Evolutionary conservation across 2,113 vertebrate genomes (phyloP).

Genomic region (Calypte anna): DNA sequence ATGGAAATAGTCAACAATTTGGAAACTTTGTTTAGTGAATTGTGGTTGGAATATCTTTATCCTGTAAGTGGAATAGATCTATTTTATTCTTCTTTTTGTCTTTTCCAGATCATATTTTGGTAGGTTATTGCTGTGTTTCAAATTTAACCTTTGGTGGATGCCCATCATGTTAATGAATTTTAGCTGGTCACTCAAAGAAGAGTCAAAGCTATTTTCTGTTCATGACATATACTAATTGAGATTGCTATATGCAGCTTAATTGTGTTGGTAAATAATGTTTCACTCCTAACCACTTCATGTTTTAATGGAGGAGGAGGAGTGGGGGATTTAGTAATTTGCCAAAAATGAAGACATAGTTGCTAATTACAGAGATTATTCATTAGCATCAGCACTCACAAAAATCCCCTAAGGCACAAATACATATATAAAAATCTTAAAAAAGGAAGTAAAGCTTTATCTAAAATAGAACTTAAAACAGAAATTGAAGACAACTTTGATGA

Average conservation of each 20-base stretch:
- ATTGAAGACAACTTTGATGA: not conserved
- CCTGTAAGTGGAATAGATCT: not conserved
- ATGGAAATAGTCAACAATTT: not conserved
- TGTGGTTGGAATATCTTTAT: not conserved
- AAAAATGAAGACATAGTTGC: slow-evolving; percentile 32
- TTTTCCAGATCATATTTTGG: not conserved
- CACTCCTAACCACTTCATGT: not conserved
- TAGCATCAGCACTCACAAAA: not conserved
- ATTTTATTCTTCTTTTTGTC: not conserved
- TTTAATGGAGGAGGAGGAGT: slow-evolving; percentile 3
- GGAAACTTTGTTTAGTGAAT: not conserved
- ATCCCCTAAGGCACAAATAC: not conserved
- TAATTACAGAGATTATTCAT: slow-evolving; percentile 32
- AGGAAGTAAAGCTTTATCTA: slow-evolving; percentile 22
- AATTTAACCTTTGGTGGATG: not conserved
- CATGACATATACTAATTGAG: not conserved
- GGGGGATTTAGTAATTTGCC: slow-evolving; percentile 33
- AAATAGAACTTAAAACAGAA: slow-evolving; percentile 38
- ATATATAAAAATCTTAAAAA: not conserved
- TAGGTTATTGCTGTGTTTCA: not conserved
- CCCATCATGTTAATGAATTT: not conserved
- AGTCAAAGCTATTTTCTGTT: not conserved
- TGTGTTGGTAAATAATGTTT: slow-evolving; percentile 35
- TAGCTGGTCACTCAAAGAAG: not conserved
- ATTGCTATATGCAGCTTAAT: not conserved